Conservation (phyloP, 1,140 invertebrate genomes). For the Macrobrachium rosenbergii region DNA sequence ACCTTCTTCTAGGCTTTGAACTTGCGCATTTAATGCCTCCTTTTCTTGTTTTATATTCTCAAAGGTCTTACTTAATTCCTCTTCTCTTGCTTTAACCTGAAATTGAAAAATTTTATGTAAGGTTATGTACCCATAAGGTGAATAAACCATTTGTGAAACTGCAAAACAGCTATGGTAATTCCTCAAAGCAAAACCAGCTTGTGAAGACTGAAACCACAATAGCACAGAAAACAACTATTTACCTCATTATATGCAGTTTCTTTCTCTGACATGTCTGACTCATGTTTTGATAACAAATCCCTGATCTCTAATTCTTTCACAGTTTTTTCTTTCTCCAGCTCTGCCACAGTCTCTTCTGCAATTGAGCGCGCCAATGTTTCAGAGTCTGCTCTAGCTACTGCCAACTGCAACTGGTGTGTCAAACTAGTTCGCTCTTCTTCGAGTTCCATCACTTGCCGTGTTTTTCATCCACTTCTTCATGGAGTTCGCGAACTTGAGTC, state of each 20-base stretch:
- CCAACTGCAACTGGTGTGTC: slow-evolving; percentile 89
- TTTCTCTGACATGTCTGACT: slow-evolving; percentile 84
- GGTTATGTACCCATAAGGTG: not conserved
- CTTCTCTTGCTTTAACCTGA: slow-evolving; percentile 65
- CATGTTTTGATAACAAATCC: slow-evolving; percentile 87
- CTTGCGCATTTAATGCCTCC: slow-evolving; percentile 58
- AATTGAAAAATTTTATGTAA: not conserved
- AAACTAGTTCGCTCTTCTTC: slow-evolving; percentile 88
- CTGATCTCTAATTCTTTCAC: slow-evolving; percentile 95
- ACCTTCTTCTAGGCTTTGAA: slow-evolving; percentile 59
- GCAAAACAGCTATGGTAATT: no score
- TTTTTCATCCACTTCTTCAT: slow-evolving; percentile 89
- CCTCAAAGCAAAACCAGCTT: no score
- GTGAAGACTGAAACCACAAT: no score
- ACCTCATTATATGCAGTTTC: slow-evolving; percentile 79
- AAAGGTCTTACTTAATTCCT: slow-evolving; percentile 60
- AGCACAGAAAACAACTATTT: slow-evolving; percentile 2
- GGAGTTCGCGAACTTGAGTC: slow-evolving; percentile 89
- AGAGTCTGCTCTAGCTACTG: slow-evolving; percentile 85
- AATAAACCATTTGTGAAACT: no score
- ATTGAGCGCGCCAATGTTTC: slow-evolving; percentile 91
- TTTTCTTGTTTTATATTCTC: slow-evolving; percentile 61
- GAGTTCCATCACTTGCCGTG: slow-evolving; percentile 81
- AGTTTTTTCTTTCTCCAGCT: slow-evolving; percentile 96
- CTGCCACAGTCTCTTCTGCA: slow-evolving; percentile 94